A percentile compares a stretch with the other conserved stretches of the same genome.
phyloP scores from a whole-genome alignment of 1,140 invertebrate genomes.

The Megalonaias nervosa region DNA sequence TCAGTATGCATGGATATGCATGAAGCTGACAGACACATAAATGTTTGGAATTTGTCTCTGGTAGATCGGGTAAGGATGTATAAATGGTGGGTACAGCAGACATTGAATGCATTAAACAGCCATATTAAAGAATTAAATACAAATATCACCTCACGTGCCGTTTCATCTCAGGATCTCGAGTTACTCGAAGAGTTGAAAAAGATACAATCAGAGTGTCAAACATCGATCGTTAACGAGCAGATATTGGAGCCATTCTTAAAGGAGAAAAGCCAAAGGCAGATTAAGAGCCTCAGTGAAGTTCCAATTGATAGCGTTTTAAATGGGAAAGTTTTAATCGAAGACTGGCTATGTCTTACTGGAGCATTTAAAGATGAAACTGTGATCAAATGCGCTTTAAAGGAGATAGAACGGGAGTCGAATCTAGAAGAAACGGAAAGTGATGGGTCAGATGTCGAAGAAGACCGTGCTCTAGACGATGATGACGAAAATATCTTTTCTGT shows the following conservation, averaged over 20 bases:
- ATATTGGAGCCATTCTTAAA: neutral
- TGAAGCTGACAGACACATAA: conserved; percentile 16
- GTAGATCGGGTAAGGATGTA: conserved; percentile 3
- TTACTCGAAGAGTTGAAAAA: neutral
- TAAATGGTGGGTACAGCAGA: conserved; percentile 4
- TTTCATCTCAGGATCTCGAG: neutral
- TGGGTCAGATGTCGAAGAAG: conserved; percentile 30
- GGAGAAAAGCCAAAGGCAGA: neutral
- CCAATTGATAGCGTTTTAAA: neutral
- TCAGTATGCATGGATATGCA: conserved; percentile 19
- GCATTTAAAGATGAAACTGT: neutral
- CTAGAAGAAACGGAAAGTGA: conserved; percentile 10
- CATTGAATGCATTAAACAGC: neutral
- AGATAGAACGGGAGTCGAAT: neutral
- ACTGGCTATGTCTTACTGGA: neutral
- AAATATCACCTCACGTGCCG: neutral
- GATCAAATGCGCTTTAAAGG: no score
- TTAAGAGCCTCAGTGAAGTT: neutral
- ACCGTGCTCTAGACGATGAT: conserved; percentile 38
- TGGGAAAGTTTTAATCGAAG: neutral
- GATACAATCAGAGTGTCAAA: neutral
- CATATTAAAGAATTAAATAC: neutral
- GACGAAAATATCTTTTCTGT: conserved; percentile 20
- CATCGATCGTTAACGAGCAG: conserved; percentile 7
- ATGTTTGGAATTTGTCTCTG: conserved; percentile 43